These are phyloP conservation scores for Manduca sexta DNA, from an alignment of 1,140 invertebrate genomes.

Conservation along the genomic window DNA sequence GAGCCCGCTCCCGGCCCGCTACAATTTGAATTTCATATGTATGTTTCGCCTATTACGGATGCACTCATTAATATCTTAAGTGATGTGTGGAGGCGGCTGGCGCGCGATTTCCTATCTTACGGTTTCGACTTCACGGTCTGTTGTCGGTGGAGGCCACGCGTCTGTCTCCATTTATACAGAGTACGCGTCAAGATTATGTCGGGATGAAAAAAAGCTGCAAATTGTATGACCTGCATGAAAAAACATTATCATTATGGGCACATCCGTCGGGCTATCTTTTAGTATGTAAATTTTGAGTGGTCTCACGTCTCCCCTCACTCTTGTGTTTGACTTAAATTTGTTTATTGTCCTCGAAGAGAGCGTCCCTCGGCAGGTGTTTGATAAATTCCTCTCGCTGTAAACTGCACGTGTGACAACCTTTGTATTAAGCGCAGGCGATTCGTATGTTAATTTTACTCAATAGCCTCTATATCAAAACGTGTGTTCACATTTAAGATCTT, in stretches of 20 bases:
- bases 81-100: slow-evolving; percentile 45
- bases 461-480: no score
- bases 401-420: no score
- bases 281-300: slow-evolving; percentile 59
- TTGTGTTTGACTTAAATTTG: slow-evolving; percentile 19
- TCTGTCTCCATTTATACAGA: slow-evolving; percentile 41
- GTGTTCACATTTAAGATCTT: no score
- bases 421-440: no score
- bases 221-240: slow-evolving; percentile 66
- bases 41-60: slow-evolving; percentile 71
- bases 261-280: slow-evolving; percentile 50
- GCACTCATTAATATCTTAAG: slow-evolving; percentile 72
- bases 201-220: slow-evolving; percentile 65
- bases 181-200: slow-evolving; percentile 58
- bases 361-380: neutral
- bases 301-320: slow-evolving; percentile 20
- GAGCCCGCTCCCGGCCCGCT: slow-evolving; percentile 56
- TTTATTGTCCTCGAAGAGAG: slow-evolving; percentile 14
- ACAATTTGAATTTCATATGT: slow-evolving; percentile 72
- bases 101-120: slow-evolving; percentile 38
- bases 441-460: no score
- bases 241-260: slow-evolving; percentile 61
- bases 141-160: neutral
- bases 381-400: neutral
- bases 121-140: slow-evolving; percentile 10